A percentile compares a stretch with the other conserved stretches of the same genome.
Evolutionary conservation across 2,888 invertebrate genomes (phyloP).

Genomic region (Scaptomyza tumidula): DNA sequence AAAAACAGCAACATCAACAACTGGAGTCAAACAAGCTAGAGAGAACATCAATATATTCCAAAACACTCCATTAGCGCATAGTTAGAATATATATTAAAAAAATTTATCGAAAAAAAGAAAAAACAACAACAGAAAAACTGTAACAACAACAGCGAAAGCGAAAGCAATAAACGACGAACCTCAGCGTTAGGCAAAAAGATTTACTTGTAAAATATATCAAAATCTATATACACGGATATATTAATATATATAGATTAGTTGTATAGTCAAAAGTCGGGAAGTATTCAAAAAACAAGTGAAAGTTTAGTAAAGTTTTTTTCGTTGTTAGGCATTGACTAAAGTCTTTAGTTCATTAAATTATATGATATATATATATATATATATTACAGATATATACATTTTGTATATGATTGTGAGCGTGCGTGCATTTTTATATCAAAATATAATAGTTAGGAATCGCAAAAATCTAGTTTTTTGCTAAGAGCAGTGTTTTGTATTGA

Average conservation of each 20-base stretch:
- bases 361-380: conserved; percentile 9
- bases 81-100: conserved; percentile 70
- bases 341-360: conserved; percentile 52
- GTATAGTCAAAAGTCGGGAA: conserved; percentile 37
- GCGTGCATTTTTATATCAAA: conserved; percentile 51
- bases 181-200: conserved; percentile 72
- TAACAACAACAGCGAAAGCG: conserved; percentile 58
- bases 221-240: conserved; percentile 53
- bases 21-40: conserved; percentile 37
- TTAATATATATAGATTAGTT: conserved; percentile 36
- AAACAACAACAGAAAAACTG: background rate
- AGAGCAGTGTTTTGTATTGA: conserved; percentile 53
- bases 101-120: conserved; percentile 53
- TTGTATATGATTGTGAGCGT: conserved; percentile 58
- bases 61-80: conserved; percentile 82
- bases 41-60: conserved; percentile 68
- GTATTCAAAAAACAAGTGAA: conserved; percentile 50
- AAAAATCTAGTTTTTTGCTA: conserved; percentile 29
- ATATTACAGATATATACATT: conserved; percentile 30
- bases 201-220: conserved; percentile 56
- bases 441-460: conserved; percentile 50
- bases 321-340: conserved; percentile 27
- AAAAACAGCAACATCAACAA: conserved; percentile 30
- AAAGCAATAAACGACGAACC: conserved; percentile 81
- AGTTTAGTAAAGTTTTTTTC: conserved; percentile 48